Conservation (phyloP, 2,797 vertebrate genomes). For the Centropyge bicolor region DNA sequence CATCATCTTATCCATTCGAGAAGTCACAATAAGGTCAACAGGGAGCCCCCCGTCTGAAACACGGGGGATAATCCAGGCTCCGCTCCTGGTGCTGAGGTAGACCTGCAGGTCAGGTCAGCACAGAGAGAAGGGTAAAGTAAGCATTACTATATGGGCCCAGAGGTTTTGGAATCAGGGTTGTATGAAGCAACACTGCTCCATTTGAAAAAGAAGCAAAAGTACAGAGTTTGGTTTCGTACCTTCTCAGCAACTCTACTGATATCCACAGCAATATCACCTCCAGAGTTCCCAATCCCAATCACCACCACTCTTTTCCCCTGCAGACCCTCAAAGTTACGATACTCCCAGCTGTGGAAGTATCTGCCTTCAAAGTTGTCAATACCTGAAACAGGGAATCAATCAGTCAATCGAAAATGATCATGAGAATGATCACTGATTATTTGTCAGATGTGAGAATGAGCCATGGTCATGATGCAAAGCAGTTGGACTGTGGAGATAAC, state of each 20-base stretch:
- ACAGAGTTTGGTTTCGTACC: conserved; percentile 41
- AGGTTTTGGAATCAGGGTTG: too few species aligned
- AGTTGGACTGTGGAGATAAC: too few species aligned
- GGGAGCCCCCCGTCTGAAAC: conserved; percentile 74
- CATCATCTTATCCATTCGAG: conserved; percentile 45
- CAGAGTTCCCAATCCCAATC: conserved; percentile 84
- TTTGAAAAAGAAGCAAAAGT: background rate
- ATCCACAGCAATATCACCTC: conserved; percentile 82
- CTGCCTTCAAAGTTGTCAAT: conserved; percentile 80
- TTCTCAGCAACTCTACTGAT: conserved; percentile 79
- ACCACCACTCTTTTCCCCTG: conserved; percentile 82
- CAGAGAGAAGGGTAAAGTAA: background rate
- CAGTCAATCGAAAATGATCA: too few species aligned
- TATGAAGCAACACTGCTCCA: too few species aligned
- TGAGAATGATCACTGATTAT: too few species aligned
- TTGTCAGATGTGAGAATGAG: too few species aligned
- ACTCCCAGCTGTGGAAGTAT: conserved; percentile 84
- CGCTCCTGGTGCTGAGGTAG: conserved; percentile 80
- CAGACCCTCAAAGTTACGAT: conserved; percentile 75
- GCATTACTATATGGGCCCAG: background rate
- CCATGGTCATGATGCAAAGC: too few species aligned
- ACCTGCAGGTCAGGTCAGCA: conserved; percentile 65
- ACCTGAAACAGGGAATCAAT: conserved; percentile 68
- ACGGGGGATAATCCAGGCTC: conserved; percentile 77
- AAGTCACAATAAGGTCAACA: conserved; percentile 50